Percentiles rank a stretch among this genome's conserved stretches.
Evolutionary conservation across 2,113 vertebrate genomes (phyloP).

Genomic region (Neogobius melanostomus): DNA sequence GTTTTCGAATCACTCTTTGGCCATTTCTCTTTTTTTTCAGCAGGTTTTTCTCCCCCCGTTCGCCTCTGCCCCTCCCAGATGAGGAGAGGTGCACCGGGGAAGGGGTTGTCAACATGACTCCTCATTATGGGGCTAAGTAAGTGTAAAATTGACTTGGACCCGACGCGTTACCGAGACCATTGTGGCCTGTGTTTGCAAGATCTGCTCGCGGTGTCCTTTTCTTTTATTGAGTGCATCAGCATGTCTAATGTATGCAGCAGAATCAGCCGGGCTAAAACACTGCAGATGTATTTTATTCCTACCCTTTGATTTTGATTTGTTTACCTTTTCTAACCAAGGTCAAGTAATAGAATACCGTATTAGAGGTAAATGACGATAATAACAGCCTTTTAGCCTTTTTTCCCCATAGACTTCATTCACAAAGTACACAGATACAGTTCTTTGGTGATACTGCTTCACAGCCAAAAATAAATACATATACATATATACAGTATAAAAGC

Average conservation of each 20-base stretch:
- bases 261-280: constrained; percentile 3
- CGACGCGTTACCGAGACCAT: constrained; percentile 52
- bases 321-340: background rate
- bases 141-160: constrained; percentile 70
- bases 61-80: constrained; percentile 10
- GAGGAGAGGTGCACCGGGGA: constrained; percentile 40
- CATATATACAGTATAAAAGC: background rate
- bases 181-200: constrained; percentile 29
- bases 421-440: background rate
- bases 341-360: too few relatives aligned
- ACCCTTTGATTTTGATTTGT: background rate
- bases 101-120: constrained; percentile 60
- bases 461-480: too few relatives aligned
- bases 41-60: background rate
- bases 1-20: too few relatives aligned
- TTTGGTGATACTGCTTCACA: too few relatives aligned
- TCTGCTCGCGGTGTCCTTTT: constrained; percentile 7
- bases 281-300: background rate
- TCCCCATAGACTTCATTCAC: too few relatives aligned
- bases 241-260: constrained; percentile 2
- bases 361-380: too few relatives aligned
- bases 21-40: background rate
- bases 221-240: background rate
- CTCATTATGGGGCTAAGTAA: constrained; percentile 64
- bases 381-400: too few relatives aligned